Evolutionary conservation across 1,140 invertebrate genomes (phyloP), one percentile per base, ranked within the genome.

Genomic region (Pentalonia nigronervosa): DNA sequence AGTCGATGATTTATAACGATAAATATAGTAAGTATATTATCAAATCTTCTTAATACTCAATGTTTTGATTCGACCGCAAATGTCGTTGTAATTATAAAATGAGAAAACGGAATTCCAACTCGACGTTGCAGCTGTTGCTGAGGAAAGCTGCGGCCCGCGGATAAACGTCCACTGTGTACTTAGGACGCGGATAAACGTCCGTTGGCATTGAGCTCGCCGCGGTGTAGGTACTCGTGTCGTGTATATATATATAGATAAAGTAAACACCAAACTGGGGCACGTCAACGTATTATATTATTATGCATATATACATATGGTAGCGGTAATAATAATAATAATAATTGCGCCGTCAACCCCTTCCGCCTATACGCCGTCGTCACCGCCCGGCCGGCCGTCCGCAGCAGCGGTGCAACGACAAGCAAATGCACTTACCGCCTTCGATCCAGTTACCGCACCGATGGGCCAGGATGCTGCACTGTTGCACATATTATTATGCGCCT

Each of bases 361-460:
- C 30, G 41, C 17, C 84, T 76, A 3, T 67, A 67, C 41, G 7
- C 30, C 81, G 1, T 45, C 34, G 36, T 45, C 48, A 14, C 47
- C 47, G 14, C 4, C 41, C 41, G 41, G 48, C 48, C 48, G 91
- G 8, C 30, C 14, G 30, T 11, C 30, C 2, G 60, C 60, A n/a
- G 60, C 60, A n/a, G 60, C 76, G 14, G 67, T 83, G 81, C 53
- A 53, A 86, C 23, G 53, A 93, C 91, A 93, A 86, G 91, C 76
- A 93, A 93, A 93, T 86, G 91, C 91, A 93, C 91, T 93, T 93
- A 93, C 76, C 76, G 47, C 90, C 91, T 36, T 56, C 81, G 91
- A 20, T 93, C 91, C 50, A 93, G 91, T 84, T 93, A 84, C 90
- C 21, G 67, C 67, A 83, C 67, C n/a, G 47, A 76, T 76, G 60